These are phyloP conservation scores for Trachythela sp. DNA, from an alignment of 64 coral and sea anemone species.

Conservation along the genomic window DNA sequence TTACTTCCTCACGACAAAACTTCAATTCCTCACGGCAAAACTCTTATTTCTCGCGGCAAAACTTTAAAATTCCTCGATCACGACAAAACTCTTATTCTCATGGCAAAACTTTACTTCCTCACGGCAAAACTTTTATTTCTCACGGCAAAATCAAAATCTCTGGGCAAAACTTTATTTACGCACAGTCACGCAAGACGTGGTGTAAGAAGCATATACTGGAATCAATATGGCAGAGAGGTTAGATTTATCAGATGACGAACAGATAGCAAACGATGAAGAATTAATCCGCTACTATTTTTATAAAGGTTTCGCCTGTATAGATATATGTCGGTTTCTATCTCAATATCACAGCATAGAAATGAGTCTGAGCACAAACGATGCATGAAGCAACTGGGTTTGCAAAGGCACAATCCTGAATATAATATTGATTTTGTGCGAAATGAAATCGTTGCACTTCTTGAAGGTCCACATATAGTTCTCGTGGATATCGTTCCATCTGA, in stretches of 20 bases:
- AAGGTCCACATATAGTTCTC: slow-evolving; percentile 12
- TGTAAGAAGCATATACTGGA: neutral
- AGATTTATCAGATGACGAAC: neutral
- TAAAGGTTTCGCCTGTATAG: neutral
- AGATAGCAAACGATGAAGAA: neutral
- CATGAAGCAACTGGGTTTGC: slow-evolving; percentile 13
- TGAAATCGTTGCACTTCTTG: slow-evolving; percentile 12
- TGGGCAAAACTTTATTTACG: neutral
- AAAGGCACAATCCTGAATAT: neutral
- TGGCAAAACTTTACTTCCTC: neutral
- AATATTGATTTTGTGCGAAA: neutral
- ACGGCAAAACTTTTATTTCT: neutral
- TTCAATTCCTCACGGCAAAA: too few species aligned
- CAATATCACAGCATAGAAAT: neutral
- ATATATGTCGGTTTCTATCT: neutral
- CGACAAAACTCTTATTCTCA: neutral
- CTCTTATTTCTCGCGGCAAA: too few species aligned
- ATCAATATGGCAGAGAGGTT: neutral
- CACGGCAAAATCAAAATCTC: neutral
- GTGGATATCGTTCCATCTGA: slow-evolving; percentile 14
- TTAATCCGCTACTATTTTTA: neutral
- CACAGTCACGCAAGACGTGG: neutral
- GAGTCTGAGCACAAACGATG: slow-evolving; percentile 14
- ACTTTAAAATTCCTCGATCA: neutral
- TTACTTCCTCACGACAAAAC: too few species aligned